Evolutionary conservation across 2,113 vertebrate genomes (phyloP).

Genomic region (Chiloscyllium plagiosum): DNA sequence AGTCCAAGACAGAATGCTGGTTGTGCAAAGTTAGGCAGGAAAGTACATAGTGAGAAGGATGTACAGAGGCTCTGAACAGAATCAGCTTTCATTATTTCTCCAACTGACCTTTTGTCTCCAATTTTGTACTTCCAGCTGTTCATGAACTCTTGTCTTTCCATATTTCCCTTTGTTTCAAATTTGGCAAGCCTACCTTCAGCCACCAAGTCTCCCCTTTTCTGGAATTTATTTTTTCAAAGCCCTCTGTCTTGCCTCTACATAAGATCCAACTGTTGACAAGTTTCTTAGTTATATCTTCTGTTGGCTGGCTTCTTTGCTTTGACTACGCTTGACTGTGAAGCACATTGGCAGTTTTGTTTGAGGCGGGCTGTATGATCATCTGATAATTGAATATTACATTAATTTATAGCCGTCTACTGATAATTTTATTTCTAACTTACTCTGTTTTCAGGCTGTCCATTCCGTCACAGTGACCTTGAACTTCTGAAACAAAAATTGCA

Average conservation of each 20-base stretch:
- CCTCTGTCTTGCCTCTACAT: not conserved
- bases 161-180: not conserved
- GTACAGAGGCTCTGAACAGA: no score
- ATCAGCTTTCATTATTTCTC: no score
- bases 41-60: no score
- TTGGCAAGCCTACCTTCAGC: not conserved
- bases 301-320: not conserved
- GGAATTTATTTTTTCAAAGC: not conserved
- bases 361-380: not conserved
- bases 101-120: no score
- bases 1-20: no score
- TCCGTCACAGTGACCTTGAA: slow-evolving; percentile 87
- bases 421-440: not conserved
- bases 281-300: not conserved
- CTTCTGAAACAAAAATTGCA: slow-evolving; percentile 91
- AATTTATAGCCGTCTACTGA: not conserved
- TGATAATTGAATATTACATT: not conserved
- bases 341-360: not conserved
- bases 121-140: not conserved
- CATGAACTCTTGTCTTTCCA: not conserved
- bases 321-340: not conserved
- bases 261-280: not conserved
- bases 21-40: no score
- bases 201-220: not conserved
- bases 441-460: slow-evolving; percentile 76